phyloP scores from a whole-genome alignment of 2,113 vertebrate species.

The Chroicocephalus ridibundus region DNA sequence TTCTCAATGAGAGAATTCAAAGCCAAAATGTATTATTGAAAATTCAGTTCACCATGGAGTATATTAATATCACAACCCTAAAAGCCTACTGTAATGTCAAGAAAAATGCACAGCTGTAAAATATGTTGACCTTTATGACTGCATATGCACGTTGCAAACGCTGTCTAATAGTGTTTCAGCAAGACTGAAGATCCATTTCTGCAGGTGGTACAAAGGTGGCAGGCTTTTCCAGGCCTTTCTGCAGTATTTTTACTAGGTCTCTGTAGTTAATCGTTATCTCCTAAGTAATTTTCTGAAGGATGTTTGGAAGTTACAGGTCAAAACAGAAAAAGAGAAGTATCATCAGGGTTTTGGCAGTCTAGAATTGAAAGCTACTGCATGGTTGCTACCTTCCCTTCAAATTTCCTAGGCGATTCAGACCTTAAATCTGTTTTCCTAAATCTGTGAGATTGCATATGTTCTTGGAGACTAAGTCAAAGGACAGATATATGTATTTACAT shows the following conservation, averaged over 20 bases:
- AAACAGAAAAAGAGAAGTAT: background rate
- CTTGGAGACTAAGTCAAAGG: background rate
- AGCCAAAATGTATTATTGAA: background rate
- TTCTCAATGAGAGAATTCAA: background rate
- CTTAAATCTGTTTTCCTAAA: background rate
- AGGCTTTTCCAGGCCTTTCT: background rate
- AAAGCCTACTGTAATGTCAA: background rate
- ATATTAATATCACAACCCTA: background rate
- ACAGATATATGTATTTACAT: background rate
- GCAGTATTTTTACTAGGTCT: background rate
- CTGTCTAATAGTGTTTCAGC: background rate
- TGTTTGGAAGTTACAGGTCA: background rate
- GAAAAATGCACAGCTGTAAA: background rate
- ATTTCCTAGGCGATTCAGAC: background rate
- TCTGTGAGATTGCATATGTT: background rate
- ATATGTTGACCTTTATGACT: background rate
- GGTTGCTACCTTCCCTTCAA: background rate
- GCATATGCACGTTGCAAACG: background rate
- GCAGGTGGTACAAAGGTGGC: background rate
- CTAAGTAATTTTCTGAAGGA: background rate
- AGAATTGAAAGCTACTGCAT: background rate
- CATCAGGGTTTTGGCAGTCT: background rate
- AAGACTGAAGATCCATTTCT: background rate
- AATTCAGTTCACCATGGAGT: background rate
- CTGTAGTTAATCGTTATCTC: background rate